Evolutionary conservation across 2,797 vertebrate genomes (phyloP).

Genomic region (Psittacula derbiana): DNA sequence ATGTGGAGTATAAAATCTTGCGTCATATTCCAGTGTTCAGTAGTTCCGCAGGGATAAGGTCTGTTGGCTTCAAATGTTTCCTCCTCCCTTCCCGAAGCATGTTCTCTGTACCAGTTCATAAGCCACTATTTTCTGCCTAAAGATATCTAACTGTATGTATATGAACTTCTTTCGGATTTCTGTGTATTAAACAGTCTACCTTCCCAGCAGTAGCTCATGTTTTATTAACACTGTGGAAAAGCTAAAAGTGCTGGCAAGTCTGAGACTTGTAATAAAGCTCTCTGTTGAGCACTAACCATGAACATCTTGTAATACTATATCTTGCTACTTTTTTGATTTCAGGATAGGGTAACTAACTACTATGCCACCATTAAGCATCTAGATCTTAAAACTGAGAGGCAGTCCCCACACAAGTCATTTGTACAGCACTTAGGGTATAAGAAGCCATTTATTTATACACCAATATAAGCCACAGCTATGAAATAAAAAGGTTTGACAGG

Average conservation of each 20-base stretch:
- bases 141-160: neutral
- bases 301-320: neutral
- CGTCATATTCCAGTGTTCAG: neutral
- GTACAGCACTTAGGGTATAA: neutral
- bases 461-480: constrained; percentile 36
- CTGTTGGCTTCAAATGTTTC: neutral
- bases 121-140: neutral
- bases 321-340: neutral
- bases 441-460: constrained; percentile 59
- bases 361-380: neutral
- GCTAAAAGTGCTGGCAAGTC: neutral
- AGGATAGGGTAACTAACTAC: neutral
- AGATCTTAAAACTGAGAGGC: neutral
- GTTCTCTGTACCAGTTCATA: neutral
- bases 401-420: neutral
- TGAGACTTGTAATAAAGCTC: neutral
- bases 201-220: neutral
- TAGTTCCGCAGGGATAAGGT: neutral
- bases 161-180: neutral
- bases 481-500: constrained; percentile 60
- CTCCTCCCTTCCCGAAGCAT: neutral
- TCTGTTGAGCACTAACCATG: neutral
- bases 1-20: neutral
- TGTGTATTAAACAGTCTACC: neutral
- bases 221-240: neutral